phyloP scores from a whole-genome alignment of 2,888 invertebrate genomes.

The Drosophila nr. perissopoda region DNA sequence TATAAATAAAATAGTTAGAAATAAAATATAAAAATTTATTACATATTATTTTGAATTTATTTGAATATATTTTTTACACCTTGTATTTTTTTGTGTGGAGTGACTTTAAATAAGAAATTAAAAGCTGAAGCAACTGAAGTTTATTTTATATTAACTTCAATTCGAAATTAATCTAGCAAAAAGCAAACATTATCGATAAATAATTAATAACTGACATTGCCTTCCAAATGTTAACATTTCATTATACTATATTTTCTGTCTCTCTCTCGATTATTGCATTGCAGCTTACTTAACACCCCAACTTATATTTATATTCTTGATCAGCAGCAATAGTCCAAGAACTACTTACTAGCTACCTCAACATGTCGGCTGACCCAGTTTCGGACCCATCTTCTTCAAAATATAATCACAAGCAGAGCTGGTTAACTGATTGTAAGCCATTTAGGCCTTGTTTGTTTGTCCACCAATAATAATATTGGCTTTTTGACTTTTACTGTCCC shows the following conservation, averaged over 20 bases:
- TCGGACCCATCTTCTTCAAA: neutral
- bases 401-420: too few relatives aligned
- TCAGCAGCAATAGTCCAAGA: too few relatives aligned
- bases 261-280: neutral
- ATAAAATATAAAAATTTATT: too few relatives aligned
- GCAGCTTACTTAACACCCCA: neutral
- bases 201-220: too few relatives aligned
- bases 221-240: neutral
- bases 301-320: too few relatives aligned
- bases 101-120: neutral
- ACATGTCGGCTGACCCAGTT: neutral
- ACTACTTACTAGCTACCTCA: neutral
- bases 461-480: conserved; percentile 31
- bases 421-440: too few relatives aligned
- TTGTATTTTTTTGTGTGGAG: neutral
- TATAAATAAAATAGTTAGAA: too few relatives aligned
- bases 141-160: neutral
- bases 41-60: neutral
- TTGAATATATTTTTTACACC: neutral
- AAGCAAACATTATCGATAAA: neutral
- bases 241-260: neutral
- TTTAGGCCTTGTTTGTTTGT: neutral
- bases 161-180: neutral
- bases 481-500: conserved; percentile 19
- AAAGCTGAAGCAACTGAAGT: neutral